A percentile compares a stretch with the other conserved stretches of the same genome.
phyloP scores from a whole-genome alignment of 2,113 vertebrate species.

The Choloepus hoffmanni region DNA sequence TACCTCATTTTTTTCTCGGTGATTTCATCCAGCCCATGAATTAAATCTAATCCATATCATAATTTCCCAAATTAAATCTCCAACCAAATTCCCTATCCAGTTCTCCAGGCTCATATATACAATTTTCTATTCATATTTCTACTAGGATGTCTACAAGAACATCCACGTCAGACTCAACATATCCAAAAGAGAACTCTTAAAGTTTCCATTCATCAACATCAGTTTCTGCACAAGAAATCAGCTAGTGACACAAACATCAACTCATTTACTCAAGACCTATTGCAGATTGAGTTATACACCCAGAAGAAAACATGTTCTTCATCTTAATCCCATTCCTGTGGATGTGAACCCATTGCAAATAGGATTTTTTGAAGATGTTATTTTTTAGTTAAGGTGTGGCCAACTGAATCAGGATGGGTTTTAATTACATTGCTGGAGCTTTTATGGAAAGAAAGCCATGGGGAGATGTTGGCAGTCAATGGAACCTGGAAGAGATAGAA shows the following conservation, averaged over 20 bases:
- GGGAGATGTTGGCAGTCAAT: too few species aligned
- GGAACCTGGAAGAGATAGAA: too few species aligned
- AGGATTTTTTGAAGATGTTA: too few species aligned
- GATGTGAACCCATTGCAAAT: too few species aligned
- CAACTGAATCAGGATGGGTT: too few species aligned
- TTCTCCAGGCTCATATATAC: not conserved
- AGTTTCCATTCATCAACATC: not conserved
- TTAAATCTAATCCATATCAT: not conserved
- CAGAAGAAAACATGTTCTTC: too few species aligned
- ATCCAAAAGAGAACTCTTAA: not conserved
- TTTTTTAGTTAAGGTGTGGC: too few species aligned
- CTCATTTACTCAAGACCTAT: not conserved
- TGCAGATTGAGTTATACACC: too few species aligned
- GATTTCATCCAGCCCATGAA: not conserved
- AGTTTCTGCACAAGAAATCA: not conserved
- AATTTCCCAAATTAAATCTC: not conserved
- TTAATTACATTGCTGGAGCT: too few species aligned
- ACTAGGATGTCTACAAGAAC: not conserved
- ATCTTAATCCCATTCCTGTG: too few species aligned
- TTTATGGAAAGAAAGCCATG: too few species aligned
- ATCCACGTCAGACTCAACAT: not conserved
- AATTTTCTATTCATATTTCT: not conserved
- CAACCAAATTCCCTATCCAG: not conserved
- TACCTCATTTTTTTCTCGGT: not conserved
- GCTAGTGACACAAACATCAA: not conserved